Evolutionary conservation across 2,888 invertebrate genomes (phyloP), one percentile per base, ranked within the genome.

Genomic region (Epinotia demarniana): DNA sequence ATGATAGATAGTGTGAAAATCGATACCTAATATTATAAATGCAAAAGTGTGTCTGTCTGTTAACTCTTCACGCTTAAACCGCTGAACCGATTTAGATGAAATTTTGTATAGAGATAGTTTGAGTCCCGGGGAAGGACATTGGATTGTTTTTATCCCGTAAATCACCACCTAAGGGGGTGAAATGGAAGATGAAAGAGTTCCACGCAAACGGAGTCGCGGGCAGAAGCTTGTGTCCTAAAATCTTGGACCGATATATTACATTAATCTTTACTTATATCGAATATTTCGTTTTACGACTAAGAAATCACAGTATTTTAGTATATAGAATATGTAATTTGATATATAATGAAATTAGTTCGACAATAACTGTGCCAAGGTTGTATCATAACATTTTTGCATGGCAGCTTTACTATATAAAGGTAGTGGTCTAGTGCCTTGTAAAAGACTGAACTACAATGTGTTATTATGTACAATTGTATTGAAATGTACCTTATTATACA

Each of bases 391-490:
- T 55, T 49, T 46, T 55, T 73, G 67, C 70, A 81, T 67, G 84
- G 85, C 87, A 85, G 83, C 85, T 87, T 84, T 88, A 67, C 53
- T 73, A 43, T 55, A 19, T 62, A 67, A 76, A 76, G 75, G 76
- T 76, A 63, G 53, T 57, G 3, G 61, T 63, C 39, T 46, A 63
- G 92, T 92, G 92, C 92, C 92, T 92, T 90, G 82, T 81, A 79
- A 81, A 88, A 91, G 91, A 91, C 91, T 91, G 91, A 86, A 70
- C 16, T 57, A 55, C 55, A 66, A 58, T 61, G 68, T 73, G 68
- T 70, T 70, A 70, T 63, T 63, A 58, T 67, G 75, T 70, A 75
- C 66, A 71, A 72, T 70, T 70, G 74, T 71, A 75, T 63, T 63
- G 70, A 69, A 57, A 70, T 74, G 55, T 58, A 62, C 60, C 68